Evolutionary conservation across 2,113 vertebrate genomes (phyloP).

Genomic region (Polyodon spathula): DNA sequence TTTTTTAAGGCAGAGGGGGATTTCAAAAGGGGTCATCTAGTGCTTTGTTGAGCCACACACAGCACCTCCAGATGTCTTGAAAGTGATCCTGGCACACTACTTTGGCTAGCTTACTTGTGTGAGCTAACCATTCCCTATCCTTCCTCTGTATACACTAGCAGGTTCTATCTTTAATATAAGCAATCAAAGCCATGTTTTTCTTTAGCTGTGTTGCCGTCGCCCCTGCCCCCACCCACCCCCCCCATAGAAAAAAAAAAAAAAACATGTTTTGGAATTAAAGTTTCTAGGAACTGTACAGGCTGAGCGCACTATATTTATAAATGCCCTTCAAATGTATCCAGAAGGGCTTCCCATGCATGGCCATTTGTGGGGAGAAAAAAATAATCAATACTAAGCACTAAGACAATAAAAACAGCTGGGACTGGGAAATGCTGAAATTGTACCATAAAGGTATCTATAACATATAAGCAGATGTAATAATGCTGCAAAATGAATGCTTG

Average conservation of each 20-base stretch:
- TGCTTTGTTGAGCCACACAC: too few species aligned
- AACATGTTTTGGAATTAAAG: neutral
- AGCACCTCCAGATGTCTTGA: too few species aligned
- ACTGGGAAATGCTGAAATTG: slow-evolving; percentile 34
- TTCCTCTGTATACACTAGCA: too few species aligned
- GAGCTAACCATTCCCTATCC: too few species aligned
- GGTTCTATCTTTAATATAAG: too few species aligned
- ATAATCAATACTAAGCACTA: slow-evolving; percentile 40
- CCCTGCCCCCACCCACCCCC: too few species aligned
- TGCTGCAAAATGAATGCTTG: neutral
- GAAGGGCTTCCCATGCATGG: slow-evolving; percentile 27
- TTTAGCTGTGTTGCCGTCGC: too few species aligned
- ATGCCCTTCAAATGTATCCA: slow-evolving; percentile 46
- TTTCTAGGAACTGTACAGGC: slow-evolving; percentile 13
- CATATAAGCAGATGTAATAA: slow-evolving; percentile 4
- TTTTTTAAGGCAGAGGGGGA: too few species aligned
- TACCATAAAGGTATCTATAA: neutral
- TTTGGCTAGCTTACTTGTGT: too few species aligned
- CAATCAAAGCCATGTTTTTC: too few species aligned
- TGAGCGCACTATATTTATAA: slow-evolving; percentile 32
- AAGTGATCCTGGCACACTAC: too few species aligned
- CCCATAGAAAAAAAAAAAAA: neutral
- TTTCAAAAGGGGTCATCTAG: too few species aligned
- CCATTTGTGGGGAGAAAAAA: slow-evolving; percentile 28
- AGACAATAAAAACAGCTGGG: slow-evolving; percentile 43